These are phyloP conservation scores for Calephelis perditalis DNA, from an alignment of 2,888 invertebrate species.

Conservation along the genomic window DNA sequence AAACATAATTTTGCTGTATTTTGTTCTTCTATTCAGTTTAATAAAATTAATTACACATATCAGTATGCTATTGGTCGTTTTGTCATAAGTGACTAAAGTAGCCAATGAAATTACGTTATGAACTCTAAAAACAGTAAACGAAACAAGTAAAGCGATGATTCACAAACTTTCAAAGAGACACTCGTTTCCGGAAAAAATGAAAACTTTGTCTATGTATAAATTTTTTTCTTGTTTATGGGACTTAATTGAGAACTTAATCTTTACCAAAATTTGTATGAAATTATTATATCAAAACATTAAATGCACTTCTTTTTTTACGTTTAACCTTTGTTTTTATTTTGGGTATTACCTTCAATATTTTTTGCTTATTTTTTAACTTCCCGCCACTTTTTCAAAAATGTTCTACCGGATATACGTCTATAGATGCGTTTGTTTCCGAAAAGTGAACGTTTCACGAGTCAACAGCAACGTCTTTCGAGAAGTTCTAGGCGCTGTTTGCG, in stretches of 20 bases:
- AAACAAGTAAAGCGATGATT: constrained; percentile 61
- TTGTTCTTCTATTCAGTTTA: no score
- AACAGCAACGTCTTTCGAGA: constrained; percentile 79
- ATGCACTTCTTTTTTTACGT: neutral
- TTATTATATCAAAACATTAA: neutral
- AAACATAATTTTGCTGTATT: no score
- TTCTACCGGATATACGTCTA: constrained; percentile 75
- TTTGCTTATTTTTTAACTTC: constrained; percentile 36
- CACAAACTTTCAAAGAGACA: constrained; percentile 70
- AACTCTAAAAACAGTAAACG: constrained; percentile 36
- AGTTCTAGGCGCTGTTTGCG: constrained; percentile 76
- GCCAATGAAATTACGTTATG: constrained; percentile 30
- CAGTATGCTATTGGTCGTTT: constrained; percentile 29
- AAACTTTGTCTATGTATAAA: constrained; percentile 51
- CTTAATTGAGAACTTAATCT: constrained; percentile 15
- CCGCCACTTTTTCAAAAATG: constrained; percentile 66
- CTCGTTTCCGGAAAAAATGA: constrained; percentile 73
- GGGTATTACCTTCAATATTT: constrained; percentile 5
- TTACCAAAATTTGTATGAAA: constrained; percentile 2
- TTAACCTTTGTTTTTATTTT: constrained; percentile 14
- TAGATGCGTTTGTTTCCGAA: constrained; percentile 79
- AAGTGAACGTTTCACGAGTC: constrained; percentile 79
- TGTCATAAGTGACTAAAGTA: constrained; percentile 10
- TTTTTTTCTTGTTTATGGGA: constrained; percentile 50
- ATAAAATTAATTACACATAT: constrained; percentile 1